These are phyloP conservation scores for Emydocephalus ijimae DNA, from an alignment of 2,113 vertebrate genomes.

Conservation along the genomic window DNA sequence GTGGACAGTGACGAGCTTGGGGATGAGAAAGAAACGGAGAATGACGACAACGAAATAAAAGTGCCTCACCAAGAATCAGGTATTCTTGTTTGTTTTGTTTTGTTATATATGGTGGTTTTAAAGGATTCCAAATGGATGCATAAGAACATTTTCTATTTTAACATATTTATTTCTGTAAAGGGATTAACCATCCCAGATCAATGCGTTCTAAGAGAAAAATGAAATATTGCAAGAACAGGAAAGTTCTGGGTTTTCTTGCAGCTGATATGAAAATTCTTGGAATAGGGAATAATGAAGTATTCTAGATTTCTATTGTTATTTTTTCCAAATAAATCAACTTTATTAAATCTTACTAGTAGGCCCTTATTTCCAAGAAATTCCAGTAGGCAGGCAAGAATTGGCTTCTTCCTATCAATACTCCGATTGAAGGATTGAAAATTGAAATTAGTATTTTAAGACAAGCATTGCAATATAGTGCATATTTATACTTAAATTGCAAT, in stretches of 20 bases:
- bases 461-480: background rate
- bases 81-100: slow-evolving; percentile 1
- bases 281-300: background rate
- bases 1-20: slow-evolving; percentile 36
- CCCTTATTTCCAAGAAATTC: background rate
- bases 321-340: background rate
- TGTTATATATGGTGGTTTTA: background rate
- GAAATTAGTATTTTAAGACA: background rate
- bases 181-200: background rate
- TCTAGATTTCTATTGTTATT: background rate
- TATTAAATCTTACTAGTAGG: background rate
- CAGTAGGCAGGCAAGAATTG: background rate
- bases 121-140: background rate
- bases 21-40: slow-evolving; percentile 10
- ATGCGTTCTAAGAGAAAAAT: background rate
- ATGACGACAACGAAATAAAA: slow-evolving; percentile 21
- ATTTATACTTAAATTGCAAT: background rate
- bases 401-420: background rate
- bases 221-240: background rate
- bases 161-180: background rate
- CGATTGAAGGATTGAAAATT: background rate
- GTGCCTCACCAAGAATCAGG: slow-evolving; percentile 35
- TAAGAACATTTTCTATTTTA: background rate
- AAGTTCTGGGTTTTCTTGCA: background rate
- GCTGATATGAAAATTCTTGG: background rate